A percentile compares a stretch with the other conserved stretches of the same genome.
Evolutionary conservation across 2,797 vertebrate genomes (phyloP).

Genomic region (Luscinia luscinia): DNA sequence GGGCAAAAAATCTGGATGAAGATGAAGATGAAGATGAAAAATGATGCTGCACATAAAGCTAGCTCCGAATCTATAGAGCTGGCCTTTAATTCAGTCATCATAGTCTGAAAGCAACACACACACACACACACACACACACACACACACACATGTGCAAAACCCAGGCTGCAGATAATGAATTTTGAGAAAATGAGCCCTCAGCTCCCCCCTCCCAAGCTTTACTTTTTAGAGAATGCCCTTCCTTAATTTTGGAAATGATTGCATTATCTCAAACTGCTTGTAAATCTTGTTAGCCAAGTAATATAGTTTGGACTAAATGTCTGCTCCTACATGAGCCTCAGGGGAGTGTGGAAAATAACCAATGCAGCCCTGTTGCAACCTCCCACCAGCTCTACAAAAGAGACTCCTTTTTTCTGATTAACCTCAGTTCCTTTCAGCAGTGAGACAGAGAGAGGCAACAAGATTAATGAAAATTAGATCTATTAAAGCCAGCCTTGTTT

Average conservation of each 20-base stretch:
- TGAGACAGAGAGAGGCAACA: constrained; percentile 4
- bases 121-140: not conserved
- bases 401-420: constrained; percentile 28
- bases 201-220: not conserved
- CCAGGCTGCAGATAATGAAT: not conserved
- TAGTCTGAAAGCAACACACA: not conserved
- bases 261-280: constrained; percentile 44
- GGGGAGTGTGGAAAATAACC: constrained; percentile 54
- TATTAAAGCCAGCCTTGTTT: constrained; percentile 7
- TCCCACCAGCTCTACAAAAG: not conserved
- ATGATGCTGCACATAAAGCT: not conserved
- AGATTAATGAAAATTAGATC: constrained; percentile 23
- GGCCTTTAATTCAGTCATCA: not conserved
- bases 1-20: not conserved
- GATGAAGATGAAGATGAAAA: not conserved
- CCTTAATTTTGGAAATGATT: constrained; percentile 37
- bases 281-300: constrained; percentile 56
- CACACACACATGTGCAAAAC: not conserved
- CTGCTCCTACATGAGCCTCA: constrained; percentile 8
- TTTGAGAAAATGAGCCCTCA: not conserved
- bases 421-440: not conserved
- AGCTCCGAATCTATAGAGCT: not conserved
- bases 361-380: not conserved
- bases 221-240: not conserved
- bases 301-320: constrained; percentile 47